Conservation (phyloP, 64 coral and sea anemone species). For the Stichodactyla helianthus region DNA sequence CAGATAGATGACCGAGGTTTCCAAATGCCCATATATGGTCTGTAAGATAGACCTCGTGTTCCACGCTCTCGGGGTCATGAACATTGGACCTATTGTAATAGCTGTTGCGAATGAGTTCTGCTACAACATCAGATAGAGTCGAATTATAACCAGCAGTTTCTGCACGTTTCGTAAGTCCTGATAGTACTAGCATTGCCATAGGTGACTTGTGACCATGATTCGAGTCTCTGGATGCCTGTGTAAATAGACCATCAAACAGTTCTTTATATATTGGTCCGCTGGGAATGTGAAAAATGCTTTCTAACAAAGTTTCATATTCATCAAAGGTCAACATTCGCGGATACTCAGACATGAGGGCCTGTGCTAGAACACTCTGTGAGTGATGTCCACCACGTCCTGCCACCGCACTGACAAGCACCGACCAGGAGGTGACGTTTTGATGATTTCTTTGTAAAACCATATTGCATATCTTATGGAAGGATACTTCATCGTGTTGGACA, state of each 20-base stretch:
- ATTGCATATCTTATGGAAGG: constrained; percentile 35
- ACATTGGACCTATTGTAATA: constrained; percentile 67
- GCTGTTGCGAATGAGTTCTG: constrained; percentile 64
- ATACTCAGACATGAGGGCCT: constrained; percentile 48
- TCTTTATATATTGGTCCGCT: constrained; percentile 66
- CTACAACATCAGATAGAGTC: constrained; percentile 66
- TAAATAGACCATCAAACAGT: constrained; percentile 65
- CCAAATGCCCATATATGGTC: constrained; percentile 97
- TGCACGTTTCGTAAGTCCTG: constrained; percentile 59
- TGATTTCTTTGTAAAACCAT: constrained; percentile 64
- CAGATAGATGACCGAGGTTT: constrained; percentile 84
- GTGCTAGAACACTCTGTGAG: constrained; percentile 64
- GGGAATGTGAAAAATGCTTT: constrained; percentile 75
- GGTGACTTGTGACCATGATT: constrained; percentile 51
- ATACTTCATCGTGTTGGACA: constrained; percentile 34
- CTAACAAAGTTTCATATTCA: constrained; percentile 72
- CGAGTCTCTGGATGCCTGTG: constrained; percentile 33
- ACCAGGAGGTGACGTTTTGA: constrained; percentile 81
- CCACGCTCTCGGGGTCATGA: constrained; percentile 72
- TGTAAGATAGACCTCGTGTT: constrained; percentile 62
- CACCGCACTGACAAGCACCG: constrained; percentile 53
- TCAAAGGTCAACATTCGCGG: constrained; percentile 41
- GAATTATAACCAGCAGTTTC: constrained; percentile 82
- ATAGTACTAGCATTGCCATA: constrained; percentile 80
- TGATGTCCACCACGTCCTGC: constrained; percentile 60